A percentile compares a stretch with the other conserved stretches of the same genome.
Conservation (phyloP, 2,113 vertebrate species). For the Collichthys lucidus region DNA sequence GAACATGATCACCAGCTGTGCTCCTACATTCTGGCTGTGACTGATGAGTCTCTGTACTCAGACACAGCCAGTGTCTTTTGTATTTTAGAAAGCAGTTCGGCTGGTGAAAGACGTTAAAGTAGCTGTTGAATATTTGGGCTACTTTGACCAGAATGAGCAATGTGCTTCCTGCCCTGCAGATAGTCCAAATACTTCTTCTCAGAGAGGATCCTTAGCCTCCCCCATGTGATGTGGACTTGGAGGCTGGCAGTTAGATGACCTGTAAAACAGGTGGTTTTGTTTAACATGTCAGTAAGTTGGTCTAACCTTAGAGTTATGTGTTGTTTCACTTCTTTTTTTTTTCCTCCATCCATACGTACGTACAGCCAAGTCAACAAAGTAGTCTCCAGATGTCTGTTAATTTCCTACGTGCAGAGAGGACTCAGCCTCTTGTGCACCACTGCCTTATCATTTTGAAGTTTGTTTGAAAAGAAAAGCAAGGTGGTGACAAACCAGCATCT, state of each 20-base stretch:
- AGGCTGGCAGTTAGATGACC: constrained; percentile 52
- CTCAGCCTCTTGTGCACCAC: constrained; percentile 4
- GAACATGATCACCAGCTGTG: constrained; percentile 49
- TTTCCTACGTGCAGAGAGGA: constrained; percentile 10
- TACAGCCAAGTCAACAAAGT: constrained; percentile 6
- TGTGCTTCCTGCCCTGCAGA: constrained; percentile 52
- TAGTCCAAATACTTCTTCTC: constrained; percentile 58
- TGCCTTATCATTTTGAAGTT: background rate
- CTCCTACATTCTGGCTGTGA: constrained; percentile 35
- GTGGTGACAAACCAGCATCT: constrained; percentile 1
- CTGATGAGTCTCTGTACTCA: constrained; percentile 7
- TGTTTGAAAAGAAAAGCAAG: background rate
- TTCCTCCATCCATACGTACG: background rate
- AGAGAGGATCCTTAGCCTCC: constrained; percentile 45
- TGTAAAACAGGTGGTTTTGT: constrained; percentile 68
- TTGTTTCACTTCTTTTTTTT: constrained; percentile 9
- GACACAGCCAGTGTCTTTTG: constrained; percentile 40
- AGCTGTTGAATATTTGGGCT: constrained; percentile 29
- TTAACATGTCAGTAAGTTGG: constrained; percentile 20
- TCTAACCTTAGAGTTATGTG: constrained; percentile 34
- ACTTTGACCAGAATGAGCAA: constrained; percentile 18
- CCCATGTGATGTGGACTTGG: constrained; percentile 54
- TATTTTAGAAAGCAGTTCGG: constrained; percentile 25
- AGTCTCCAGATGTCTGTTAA: background rate
- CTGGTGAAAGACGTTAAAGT: constrained; percentile 20